Percentiles rank a stretch among this genome's conserved stretches.
Conservation (phyloP, 1,140 invertebrate species). For the Zaprionus ornatus region DNA sequence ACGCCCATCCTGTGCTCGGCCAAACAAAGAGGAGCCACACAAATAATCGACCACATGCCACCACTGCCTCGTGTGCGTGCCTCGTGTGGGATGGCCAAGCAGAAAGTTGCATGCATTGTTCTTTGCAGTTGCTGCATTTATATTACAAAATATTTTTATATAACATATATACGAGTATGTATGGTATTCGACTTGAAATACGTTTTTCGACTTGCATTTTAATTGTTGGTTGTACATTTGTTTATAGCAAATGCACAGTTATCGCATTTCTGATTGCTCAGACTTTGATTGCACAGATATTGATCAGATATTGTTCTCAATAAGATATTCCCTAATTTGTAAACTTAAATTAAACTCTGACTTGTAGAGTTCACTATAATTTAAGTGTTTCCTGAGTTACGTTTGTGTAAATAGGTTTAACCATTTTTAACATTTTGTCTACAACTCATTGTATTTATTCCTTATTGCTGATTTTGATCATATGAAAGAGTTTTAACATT, state of each 20-base stretch:
- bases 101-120: conserved; percentile 19
- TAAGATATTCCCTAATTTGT: not conserved
- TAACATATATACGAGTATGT: not conserved
- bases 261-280: not conserved
- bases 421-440: no score
- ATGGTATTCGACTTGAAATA: not conserved
- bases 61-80: conserved; percentile 13
- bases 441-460: no score
- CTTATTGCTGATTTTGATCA: no score
- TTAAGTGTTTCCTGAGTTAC: no score
- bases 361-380: no score
- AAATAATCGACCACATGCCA: conserved; percentile 48
- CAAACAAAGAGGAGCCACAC: not conserved
- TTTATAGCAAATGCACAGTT: not conserved
- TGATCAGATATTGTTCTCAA: not conserved
- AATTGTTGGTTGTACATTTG: not conserved
- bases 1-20: not conserved
- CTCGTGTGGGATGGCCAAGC: not conserved
- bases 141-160: not conserved
- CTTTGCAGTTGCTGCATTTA: not conserved
- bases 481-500: no score
- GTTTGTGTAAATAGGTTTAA: no score
- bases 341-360: no score
- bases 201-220: not conserved
- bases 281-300: not conserved